These are phyloP conservation scores for Conger conger DNA, from an alignment of 2,113 vertebrate species.

Conservation along the genomic window DNA sequence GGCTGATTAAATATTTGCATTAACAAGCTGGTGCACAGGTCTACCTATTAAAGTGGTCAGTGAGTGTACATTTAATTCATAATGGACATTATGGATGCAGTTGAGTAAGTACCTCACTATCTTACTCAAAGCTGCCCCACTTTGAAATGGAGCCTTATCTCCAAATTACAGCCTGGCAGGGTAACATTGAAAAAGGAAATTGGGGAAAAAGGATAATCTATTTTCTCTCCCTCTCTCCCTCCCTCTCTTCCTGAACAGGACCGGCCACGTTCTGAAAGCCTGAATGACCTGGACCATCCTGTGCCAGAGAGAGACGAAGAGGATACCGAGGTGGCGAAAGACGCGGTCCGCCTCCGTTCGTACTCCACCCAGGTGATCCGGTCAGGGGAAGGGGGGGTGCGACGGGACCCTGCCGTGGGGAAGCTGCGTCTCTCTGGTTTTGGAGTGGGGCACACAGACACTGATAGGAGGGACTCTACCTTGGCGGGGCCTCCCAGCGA, in stretches of 20 bases:
- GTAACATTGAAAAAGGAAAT: too few relatives aligned
- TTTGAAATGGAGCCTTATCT: too few relatives aligned
- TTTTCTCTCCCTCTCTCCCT: not conserved
- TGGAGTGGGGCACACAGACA: not conserved
- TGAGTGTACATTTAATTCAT: too few relatives aligned
- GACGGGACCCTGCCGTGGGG: slow-evolving; percentile 7
- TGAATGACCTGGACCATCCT: slow-evolving; percentile 66
- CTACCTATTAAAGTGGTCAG: too few relatives aligned
- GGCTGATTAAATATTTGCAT: too few relatives aligned
- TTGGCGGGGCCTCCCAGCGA: not conserved
- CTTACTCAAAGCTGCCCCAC: too few relatives aligned
- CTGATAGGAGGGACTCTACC: slow-evolving; percentile 12
- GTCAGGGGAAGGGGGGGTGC: slow-evolving; percentile 31
- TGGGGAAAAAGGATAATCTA: not conserved
- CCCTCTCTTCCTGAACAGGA: slow-evolving; percentile 38
- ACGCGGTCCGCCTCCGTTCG: slow-evolving; percentile 44
- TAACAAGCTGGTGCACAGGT: too few relatives aligned
- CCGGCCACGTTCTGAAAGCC: slow-evolving; percentile 56
- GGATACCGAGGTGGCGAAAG: slow-evolving; percentile 38
- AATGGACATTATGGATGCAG: too few relatives aligned
- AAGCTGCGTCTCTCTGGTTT: slow-evolving; percentile 2
- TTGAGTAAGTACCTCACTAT: too few relatives aligned
- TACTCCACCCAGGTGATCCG: slow-evolving; percentile 40
- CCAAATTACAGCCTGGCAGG: too few relatives aligned
- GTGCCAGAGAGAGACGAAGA: slow-evolving; percentile 64